Evolutionary conservation across 2,113 vertebrate genomes (phyloP).

Genomic region (Cinclus cinclus): DNA sequence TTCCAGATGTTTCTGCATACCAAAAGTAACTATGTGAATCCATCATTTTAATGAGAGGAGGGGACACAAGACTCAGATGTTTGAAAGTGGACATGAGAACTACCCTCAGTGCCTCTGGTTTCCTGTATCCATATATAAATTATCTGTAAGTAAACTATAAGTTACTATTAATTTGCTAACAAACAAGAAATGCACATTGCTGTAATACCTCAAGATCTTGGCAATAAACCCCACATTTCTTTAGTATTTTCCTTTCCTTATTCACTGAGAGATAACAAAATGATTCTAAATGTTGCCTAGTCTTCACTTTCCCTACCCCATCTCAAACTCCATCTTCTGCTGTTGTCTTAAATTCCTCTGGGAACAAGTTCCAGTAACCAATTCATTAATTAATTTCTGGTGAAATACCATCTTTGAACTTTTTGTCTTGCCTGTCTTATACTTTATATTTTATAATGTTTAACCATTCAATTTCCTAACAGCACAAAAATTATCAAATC

Average conservation of each 20-base stretch:
- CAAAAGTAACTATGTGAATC: neutral
- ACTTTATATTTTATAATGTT: neutral
- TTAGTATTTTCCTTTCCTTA: neutral
- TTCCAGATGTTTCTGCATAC: neutral
- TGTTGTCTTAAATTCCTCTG: neutral
- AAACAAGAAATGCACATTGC: neutral
- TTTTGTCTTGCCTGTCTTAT: neutral
- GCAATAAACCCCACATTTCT: neutral
- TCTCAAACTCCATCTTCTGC: neutral
- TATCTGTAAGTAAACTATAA: neutral
- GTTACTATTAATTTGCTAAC: neutral
- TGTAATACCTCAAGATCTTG: neutral
- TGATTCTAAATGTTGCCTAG: neutral
- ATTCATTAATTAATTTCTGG: neutral
- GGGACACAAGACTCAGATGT: neutral
- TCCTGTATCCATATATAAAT: neutral
- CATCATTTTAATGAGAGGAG: neutral
- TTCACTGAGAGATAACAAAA: neutral
- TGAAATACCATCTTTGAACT: neutral
- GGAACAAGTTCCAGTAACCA: neutral
- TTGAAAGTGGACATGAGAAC: neutral
- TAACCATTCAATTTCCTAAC: neutral
- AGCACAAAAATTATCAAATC: neutral
- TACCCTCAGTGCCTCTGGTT: neutral
- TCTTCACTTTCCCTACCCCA: neutral